Evolutionary conservation across 2,113 vertebrate species (phyloP).

Genomic region (Terrapene triunguis): DNA sequence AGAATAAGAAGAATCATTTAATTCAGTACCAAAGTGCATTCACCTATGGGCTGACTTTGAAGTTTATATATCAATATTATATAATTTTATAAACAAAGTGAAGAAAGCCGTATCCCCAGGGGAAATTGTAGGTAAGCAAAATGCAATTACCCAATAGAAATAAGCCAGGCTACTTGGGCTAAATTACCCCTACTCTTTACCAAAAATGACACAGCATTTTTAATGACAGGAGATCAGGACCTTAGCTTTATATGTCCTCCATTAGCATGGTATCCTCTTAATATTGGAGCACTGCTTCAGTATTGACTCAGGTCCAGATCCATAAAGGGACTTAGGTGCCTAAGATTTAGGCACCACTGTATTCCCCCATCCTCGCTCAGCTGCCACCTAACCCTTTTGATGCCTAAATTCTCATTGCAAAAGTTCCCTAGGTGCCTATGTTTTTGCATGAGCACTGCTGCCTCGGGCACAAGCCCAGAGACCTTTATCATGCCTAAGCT

Average conservation of each 20-base stretch:
- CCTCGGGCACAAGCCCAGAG: neutral
- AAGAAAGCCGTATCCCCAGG: neutral
- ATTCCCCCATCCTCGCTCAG: neutral
- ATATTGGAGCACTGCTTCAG: neutral
- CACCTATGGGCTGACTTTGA: neutral
- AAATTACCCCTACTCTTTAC: neutral
- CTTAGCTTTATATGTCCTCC: neutral
- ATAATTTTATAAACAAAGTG: neutral
- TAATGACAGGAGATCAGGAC: neutral
- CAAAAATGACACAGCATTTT: neutral
- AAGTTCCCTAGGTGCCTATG: neutral
- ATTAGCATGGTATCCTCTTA: no score
- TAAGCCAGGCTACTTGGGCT: neutral
- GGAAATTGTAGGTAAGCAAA: neutral
- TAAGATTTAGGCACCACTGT: neutral
- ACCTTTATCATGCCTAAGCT: no score
- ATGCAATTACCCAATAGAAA: neutral
- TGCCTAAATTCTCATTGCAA: neutral
- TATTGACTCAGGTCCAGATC: neutral
- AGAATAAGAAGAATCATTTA: neutral
- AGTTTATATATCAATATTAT: neutral
- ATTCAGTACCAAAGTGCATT: neutral
- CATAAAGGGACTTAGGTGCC: neutral
- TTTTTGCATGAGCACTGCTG: neutral
- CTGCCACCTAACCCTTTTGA: neutral